phyloP scores from a whole-genome alignment of 2,113 vertebrate species.

The Hiodon tergisus region DNA sequence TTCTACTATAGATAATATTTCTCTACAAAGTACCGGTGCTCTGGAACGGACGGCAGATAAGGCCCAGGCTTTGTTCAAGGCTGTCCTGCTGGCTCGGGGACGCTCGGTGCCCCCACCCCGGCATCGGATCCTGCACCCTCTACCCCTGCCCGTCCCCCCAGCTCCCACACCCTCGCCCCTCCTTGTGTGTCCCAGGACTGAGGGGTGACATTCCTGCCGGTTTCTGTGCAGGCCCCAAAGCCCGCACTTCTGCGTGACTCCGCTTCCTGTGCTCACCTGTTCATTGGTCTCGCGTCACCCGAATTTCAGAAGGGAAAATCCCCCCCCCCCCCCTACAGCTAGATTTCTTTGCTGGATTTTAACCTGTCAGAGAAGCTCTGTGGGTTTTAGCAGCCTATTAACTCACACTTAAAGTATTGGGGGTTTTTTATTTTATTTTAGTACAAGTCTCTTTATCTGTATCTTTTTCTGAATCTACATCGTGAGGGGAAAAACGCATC shows the following conservation, averaged over 20 bases:
- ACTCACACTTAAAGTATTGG: too few relatives aligned
- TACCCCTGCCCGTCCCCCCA: not conserved
- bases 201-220: conserved; percentile 27
- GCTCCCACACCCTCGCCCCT: conserved; percentile 4
- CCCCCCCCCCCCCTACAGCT: too few relatives aligned
- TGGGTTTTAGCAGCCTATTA: too few relatives aligned
- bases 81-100: conserved; percentile 18
- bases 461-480: too few relatives aligned
- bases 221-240: not conserved
- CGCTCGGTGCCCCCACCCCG: conserved; percentile 15
- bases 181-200: not conserved
- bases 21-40: conserved; percentile 33
- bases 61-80: conserved; percentile 35
- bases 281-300: not conserved
- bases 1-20: conserved; percentile 15
- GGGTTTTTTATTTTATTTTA: too few relatives aligned
- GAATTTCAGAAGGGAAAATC: too few relatives aligned
- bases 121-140: not conserved
- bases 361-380: too few relatives aligned
- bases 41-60: conserved; percentile 29
- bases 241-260: not conserved
- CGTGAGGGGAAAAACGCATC: too few relatives aligned
- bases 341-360: too few relatives aligned
- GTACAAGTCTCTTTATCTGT: too few relatives aligned
- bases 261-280: conserved; percentile 17